These are phyloP conservation scores for Zootoca vivipara DNA, from an alignment of 2,113 vertebrate species.

Conservation along the genomic window DNA sequence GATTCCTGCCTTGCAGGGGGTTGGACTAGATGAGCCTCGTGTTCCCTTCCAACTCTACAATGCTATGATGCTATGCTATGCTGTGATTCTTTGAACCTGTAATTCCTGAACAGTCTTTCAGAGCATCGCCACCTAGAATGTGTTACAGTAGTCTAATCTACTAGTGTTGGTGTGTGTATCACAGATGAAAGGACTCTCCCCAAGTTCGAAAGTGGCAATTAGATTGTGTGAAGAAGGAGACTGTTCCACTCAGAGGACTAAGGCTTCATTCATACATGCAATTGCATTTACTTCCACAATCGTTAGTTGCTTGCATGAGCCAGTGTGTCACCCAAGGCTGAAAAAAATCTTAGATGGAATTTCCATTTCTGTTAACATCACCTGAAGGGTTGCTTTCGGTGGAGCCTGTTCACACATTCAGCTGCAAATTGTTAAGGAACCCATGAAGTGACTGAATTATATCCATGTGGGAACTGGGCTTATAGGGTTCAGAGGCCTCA, in stretches of 20 bases:
- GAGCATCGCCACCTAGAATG: not conserved
- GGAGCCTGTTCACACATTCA: not conserved
- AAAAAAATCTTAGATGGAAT: not conserved
- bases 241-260: not conserved
- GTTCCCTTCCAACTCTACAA: too few relatives aligned
- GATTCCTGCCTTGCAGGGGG: too few relatives aligned
- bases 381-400: not conserved
- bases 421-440: not conserved
- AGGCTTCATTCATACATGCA: not conserved
- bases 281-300: not conserved
- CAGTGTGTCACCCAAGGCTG: not conserved
- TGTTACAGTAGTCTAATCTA: not conserved
- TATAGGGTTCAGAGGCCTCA: not conserved
- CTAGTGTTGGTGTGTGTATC: not conserved
- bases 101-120: not conserved
- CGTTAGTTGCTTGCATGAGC: not conserved
- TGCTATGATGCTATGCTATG: not conserved
- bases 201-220: not conserved
- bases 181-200: not conserved
- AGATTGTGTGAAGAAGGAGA: not conserved
- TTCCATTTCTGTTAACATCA: not conserved
- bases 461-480: not conserved
- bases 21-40: too few relatives aligned
- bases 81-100: not conserved
- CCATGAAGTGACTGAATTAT: not conserved